These are phyloP conservation scores for Takifugu ocellatus DNA, from an alignment of 2,797 vertebrate genomes.

Conservation along the genomic window DNA sequence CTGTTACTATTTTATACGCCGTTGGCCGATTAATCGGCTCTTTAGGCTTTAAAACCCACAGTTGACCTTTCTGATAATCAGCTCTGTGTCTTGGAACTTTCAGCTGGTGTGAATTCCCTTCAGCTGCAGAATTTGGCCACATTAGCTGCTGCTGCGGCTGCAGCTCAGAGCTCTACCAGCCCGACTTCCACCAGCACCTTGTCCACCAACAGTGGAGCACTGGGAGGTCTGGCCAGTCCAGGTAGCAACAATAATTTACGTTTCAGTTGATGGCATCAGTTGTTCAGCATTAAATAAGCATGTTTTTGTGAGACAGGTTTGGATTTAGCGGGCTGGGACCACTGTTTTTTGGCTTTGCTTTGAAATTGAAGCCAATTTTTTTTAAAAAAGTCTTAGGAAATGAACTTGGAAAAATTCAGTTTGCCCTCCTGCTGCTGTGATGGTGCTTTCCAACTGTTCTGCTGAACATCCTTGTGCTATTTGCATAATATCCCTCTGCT, in stretches of 20 bases:
- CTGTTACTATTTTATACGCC: neutral
- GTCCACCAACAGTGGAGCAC: constrained; percentile 66
- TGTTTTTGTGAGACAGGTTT: neutral
- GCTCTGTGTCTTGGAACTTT: constrained; percentile 22
- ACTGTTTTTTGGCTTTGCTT: too few species aligned
- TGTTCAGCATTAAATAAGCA: too few species aligned
- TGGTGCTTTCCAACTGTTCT: constrained; percentile 17
- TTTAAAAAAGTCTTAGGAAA: too few species aligned
- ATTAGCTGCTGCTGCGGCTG: constrained; percentile 90
- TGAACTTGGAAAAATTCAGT: neutral
- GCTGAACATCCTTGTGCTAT: constrained; percentile 51
- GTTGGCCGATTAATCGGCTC: too few species aligned
- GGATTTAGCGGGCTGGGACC: neutral
- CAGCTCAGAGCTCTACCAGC: constrained; percentile 88
- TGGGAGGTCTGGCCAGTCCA: constrained; percentile 84
- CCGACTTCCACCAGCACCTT: constrained; percentile 85
- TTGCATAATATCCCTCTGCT: constrained; percentile 39
- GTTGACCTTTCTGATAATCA: constrained; percentile 3
- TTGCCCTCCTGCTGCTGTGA: constrained; percentile 9
- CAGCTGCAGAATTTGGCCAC: constrained; percentile 96
- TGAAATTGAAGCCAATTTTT: neutral
- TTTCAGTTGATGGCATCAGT: neutral
- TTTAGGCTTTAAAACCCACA: too few species aligned
- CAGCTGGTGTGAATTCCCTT: constrained; percentile 88
- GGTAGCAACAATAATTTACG: constrained; percentile 68